Percentiles rank a stretch among this genome's conserved stretches.
These are phyloP conservation scores for Oryzias curvinotus DNA, from an alignment of 2,113 vertebrate species.

Conservation along the genomic window DNA sequence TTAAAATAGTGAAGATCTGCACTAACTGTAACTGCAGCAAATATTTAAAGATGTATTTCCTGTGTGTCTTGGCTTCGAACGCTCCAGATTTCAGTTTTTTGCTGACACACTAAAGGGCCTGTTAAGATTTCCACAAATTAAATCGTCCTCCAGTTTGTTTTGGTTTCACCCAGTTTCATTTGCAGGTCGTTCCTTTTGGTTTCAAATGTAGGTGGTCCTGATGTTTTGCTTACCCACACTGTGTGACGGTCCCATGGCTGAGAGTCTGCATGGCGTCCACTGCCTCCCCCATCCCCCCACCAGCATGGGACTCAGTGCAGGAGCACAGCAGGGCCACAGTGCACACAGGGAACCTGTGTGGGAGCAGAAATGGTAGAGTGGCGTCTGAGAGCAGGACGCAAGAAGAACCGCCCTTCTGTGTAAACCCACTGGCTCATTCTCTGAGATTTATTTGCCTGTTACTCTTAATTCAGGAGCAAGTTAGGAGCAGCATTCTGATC, in stretches of 20 bases:
- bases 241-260: conserved; percentile 30
- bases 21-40: background rate
- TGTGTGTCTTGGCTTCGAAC: no score
- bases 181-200: conserved; percentile 9
- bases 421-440: conserved; percentile 1
- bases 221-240: conserved; percentile 16
- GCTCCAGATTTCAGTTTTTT: no score
- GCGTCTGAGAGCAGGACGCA: conserved; percentile 37
- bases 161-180: conserved; percentile 21
- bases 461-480: conserved; percentile 7
- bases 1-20: background rate
- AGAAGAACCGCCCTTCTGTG: conserved; percentile 4
- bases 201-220: conserved; percentile 6
- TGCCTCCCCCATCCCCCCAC: conserved; percentile 59
- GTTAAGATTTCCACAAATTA: background rate
- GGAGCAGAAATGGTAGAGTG: conserved; percentile 54
- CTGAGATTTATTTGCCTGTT: conserved; percentile 14
- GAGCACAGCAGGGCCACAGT: conserved; percentile 59
- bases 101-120: background rate
- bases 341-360: conserved; percentile 43
- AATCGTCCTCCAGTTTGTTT: background rate
- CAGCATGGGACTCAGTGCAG: conserved; percentile 42
- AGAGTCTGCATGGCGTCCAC: conserved; percentile 42
- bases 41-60: no score
- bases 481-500: background rate